These are phyloP conservation scores for Napeogenes sylphis DNA, from an alignment of 2,888 invertebrate genomes.

Conservation along the genomic window DNA sequence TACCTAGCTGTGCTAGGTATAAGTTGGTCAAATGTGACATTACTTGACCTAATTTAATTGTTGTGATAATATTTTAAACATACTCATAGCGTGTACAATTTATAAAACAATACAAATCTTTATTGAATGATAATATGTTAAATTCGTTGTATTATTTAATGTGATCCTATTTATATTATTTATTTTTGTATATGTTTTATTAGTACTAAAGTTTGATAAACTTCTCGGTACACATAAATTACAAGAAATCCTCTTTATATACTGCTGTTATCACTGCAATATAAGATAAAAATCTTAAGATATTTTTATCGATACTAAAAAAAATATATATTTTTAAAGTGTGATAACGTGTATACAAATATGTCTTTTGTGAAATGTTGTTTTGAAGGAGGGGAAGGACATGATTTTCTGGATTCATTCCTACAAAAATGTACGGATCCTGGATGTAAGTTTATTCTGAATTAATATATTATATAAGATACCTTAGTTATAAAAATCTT, in stretches of 20 bases:
- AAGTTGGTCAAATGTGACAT: conserved; percentile 48
- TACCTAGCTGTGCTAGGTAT: conserved; percentile 38
- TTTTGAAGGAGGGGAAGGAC: conserved; percentile 85
- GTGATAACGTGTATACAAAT: conserved; percentile 23
- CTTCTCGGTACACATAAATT: neutral
- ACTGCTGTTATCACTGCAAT: conserved; percentile 1
- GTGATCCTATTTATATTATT: conserved; percentile 16
- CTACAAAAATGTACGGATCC: conserved; percentile 89
- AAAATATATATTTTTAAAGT: neutral
- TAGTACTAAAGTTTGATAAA: conserved; percentile 6
- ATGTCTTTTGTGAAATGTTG: conserved; percentile 88
- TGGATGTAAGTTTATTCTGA: conserved; percentile 83
- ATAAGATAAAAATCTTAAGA: conserved; percentile 4
- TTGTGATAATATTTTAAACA: conserved; percentile 17
- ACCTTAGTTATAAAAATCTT: neutral
- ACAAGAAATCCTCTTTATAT: neutral
- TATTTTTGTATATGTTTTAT: conserved; percentile 23
- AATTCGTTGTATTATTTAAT: conserved; percentile 17
- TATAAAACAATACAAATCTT: conserved; percentile 24
- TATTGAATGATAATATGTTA: conserved; percentile 16
- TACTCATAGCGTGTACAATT: conserved; percentile 23
- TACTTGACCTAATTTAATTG: conserved; percentile 46
- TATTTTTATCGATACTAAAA: neutral
- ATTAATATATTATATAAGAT: conserved; percentile 12
- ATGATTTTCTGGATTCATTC: conserved; percentile 85